Base-by-base conservation (phyloP, 2,888 invertebrate species). In the Dendrolimus houi region DNA sequence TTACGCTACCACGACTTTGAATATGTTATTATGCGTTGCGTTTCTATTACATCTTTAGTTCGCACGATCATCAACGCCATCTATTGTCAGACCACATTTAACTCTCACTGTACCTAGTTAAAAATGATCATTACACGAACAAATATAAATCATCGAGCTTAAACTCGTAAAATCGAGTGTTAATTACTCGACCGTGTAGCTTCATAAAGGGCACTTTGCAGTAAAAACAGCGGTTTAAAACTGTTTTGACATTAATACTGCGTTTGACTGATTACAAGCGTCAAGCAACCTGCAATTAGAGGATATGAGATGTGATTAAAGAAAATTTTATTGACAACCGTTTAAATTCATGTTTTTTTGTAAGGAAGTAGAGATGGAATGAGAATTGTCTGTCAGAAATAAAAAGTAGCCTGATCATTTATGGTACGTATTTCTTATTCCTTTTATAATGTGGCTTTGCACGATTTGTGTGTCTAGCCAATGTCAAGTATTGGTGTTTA, bases 81-180 rank as follows among this genome's bases (percentile, higher is more conserved):
- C 29, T 29, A 0, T 29, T 29, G 29, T 29, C 6, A 29, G 29
- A 29, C 29, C 29, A 29, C 29, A 29, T 29, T 3, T 29, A 29
- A 29, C 29, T 29, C 29, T 6, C 29, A 3, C 29, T 29, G 6
- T 6, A 29, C 29, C 29, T 29, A 29, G 29, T 29, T 29, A 29
- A 29, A 17, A 29, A 29, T 29, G 29, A 29, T 29, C 29, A 29
- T 29, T 29, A 29, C 29, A 29, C 3, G 29, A 29, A 29, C 29
- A 29, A 29, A 29, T 29, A 8, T 47, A 47, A 47, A 47, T 47
- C 47, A 47, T 12, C 57, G 52, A 41, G 56, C n/a, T 60, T 54
- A 57, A 59, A 57, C 52, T 61, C 56, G 41, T 56, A 54, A 54
- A 56, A 52, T 56, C 17, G 52, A 53, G 17, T 56, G 52, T 47